Evolutionary conservation across 1,140 invertebrate species (phyloP).

Genomic region (Euwallacea similis): DNA sequence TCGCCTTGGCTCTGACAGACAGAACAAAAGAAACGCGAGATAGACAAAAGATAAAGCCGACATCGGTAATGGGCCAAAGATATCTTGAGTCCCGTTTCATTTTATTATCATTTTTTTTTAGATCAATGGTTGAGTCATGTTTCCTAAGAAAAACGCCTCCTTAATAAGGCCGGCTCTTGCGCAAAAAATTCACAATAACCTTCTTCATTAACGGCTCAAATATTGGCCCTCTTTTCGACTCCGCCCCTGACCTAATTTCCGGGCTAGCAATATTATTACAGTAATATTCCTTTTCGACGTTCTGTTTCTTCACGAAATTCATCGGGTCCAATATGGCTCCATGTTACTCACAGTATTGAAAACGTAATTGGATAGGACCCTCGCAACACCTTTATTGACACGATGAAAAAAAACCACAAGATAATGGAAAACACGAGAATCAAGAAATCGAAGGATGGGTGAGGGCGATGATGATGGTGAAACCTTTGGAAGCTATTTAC

Average conservation of each 20-base stretch:
- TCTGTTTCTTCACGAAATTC: slow-evolving; percentile 1
- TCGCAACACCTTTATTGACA: slow-evolving; percentile 2
- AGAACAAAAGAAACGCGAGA: slow-evolving; percentile 30
- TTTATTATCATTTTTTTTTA: slow-evolving; percentile 2
- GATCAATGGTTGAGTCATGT: neutral
- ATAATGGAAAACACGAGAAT: neutral
- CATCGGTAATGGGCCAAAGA: slow-evolving; percentile 28
- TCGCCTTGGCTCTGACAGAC: slow-evolving; percentile 31
- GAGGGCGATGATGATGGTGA: too few species aligned
- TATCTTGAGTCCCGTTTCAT: slow-evolving; percentile 27
- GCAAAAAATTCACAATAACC: neutral
- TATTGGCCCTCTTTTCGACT: neutral
- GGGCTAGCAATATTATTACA: neutral
- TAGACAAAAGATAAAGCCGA: slow-evolving; percentile 28
- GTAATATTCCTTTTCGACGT: slow-evolving; percentile 4
- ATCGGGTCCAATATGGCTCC: neutral
- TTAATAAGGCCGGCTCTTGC: neutral
- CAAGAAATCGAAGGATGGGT: neutral
- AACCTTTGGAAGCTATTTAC: too few species aligned
- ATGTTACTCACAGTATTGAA: neutral
- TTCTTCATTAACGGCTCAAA: slow-evolving; percentile 3
- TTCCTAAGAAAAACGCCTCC: neutral
- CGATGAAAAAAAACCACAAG: neutral
- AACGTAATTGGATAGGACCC: slow-evolving; percentile 1
- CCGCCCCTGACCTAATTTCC: slow-evolving; percentile 1